phyloP scores from a whole-genome alignment of 1,140 invertebrate species.

The Aphis craccivora region DNA sequence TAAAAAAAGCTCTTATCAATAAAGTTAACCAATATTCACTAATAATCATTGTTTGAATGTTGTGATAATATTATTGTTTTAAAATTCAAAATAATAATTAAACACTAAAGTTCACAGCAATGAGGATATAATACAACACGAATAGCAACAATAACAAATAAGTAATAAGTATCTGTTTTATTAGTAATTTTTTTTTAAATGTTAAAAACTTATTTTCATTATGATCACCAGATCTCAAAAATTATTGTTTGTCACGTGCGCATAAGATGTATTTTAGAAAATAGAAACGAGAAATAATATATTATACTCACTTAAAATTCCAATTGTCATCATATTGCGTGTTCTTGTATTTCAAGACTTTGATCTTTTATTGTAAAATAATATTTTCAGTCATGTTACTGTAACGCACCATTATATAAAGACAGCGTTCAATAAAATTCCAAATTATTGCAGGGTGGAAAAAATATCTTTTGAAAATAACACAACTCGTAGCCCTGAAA shows the following conservation, averaged over 20 bases:
- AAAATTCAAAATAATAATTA: not conserved
- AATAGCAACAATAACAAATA: not conserved
- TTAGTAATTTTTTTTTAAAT: not conserved
- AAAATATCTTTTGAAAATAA: constrained; percentile 14
- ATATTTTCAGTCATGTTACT: constrained; percentile 42
- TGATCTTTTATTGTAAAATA: constrained; percentile 35
- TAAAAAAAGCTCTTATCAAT: too few relatives aligned
- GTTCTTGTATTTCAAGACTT: not conserved
- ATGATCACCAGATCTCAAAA: not conserved
- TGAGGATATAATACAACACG: not conserved
- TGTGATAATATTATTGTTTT: not conserved
- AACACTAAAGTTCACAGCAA: not conserved
- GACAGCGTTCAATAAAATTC: not conserved
- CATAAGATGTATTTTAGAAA: not conserved
- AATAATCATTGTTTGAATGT: not conserved
- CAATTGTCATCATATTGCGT: constrained; percentile 44
- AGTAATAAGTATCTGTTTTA: not conserved
- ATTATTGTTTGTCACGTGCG: constrained; percentile 50
- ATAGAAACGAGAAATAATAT: not conserved
- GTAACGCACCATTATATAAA: not conserved
- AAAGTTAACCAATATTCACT: not conserved
- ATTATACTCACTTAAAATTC: constrained; percentile 46
- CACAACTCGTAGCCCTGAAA: constrained; percentile 18
- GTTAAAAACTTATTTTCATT: not conserved
- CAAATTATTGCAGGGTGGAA: not conserved